A percentile compares a stretch with the other conserved stretches of the same genome.
phyloP scores from a whole-genome alignment of 1,140 invertebrate genomes.

The Caerostris darwini region DNA sequence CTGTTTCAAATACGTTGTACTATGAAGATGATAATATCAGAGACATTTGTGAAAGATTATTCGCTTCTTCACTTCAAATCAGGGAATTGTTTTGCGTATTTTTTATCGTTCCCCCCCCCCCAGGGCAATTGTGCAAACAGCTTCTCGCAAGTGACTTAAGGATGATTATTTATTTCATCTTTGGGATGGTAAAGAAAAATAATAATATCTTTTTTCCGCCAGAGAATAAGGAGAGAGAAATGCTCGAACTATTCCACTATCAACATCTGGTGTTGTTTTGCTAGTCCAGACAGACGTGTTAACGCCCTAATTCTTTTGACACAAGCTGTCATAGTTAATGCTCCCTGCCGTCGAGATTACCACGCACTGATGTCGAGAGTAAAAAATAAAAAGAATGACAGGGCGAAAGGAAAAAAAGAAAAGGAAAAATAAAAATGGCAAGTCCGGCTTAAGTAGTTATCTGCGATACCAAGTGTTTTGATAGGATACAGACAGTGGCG shows the following conservation, averaged over 20 bases:
- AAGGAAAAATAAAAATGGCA: not conserved
- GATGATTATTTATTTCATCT: conserved; percentile 13
- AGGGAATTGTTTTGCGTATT: not conserved
- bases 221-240: not conserved
- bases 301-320: conserved; percentile 57
- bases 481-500: not conserved
- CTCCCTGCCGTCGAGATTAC: not conserved
- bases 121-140: not conserved
- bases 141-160: not conserved
- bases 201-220: not conserved
- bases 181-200: not conserved
- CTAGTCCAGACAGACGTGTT: conserved; percentile 7
- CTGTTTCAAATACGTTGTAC: no score
- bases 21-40: no score
- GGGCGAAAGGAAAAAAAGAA: not conserved
- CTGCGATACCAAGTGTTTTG: not conserved
- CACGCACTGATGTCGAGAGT: not conserved
- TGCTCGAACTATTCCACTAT: not conserved
- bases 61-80: not conserved
- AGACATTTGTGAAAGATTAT: not conserved
- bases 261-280: conserved; percentile 11
- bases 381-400: not conserved
- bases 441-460: not conserved
- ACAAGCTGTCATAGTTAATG: conserved; percentile 16
- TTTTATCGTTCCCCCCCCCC: not conserved